Percentiles rank a stretch among this genome's conserved stretches.
These are phyloP conservation scores for Doris montereyensis DNA, from an alignment of 2,888 invertebrate species.

Conservation along the genomic window DNA sequence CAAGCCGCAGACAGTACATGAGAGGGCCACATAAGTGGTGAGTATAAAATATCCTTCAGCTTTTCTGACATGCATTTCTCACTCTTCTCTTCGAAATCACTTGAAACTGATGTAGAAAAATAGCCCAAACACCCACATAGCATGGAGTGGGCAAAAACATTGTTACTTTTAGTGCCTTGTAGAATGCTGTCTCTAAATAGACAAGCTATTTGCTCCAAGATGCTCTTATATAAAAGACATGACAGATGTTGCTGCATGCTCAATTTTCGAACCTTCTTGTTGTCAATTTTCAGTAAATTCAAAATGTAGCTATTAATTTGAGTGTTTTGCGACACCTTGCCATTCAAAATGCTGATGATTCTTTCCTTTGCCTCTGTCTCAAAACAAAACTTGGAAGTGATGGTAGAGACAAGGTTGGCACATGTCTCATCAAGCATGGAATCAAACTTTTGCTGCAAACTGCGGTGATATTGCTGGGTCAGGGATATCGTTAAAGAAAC, in stretches of 20 bases:
- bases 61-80: slow-evolving; percentile 40
- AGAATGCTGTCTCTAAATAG: slow-evolving; percentile 33
- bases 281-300: slow-evolving; percentile 16
- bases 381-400: not conserved
- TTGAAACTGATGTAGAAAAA: not conserved
- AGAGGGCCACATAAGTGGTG: slow-evolving; percentile 37
- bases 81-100: slow-evolving; percentile 27
- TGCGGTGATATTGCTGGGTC: slow-evolving; percentile 35
- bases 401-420: not conserved
- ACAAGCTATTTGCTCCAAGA: slow-evolving; percentile 33
- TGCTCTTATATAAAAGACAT: slow-evolving; percentile 21
- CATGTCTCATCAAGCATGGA: slow-evolving; percentile 22
- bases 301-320: slow-evolving; percentile 35
- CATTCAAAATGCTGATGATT: slow-evolving; percentile 24
- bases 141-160: slow-evolving; percentile 38
- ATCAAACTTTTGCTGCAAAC: slow-evolving; percentile 30
- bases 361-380: not conserved
- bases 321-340: slow-evolving; percentile 20
- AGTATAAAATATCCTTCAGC: slow-evolving; percentile 35
- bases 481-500: slow-evolving; percentile 25
- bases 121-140: slow-evolving; percentile 32
- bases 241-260: slow-evolving; percentile 14
- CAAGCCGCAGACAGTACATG: slow-evolving; percentile 40
- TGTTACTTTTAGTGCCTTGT: slow-evolving; percentile 24
- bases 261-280: slow-evolving; percentile 15